Evolutionary conservation across 2,797 vertebrate genomes (phyloP), one percentile per base, ranked within the genome.

Genomic region (Coregonus sp.): DNA sequence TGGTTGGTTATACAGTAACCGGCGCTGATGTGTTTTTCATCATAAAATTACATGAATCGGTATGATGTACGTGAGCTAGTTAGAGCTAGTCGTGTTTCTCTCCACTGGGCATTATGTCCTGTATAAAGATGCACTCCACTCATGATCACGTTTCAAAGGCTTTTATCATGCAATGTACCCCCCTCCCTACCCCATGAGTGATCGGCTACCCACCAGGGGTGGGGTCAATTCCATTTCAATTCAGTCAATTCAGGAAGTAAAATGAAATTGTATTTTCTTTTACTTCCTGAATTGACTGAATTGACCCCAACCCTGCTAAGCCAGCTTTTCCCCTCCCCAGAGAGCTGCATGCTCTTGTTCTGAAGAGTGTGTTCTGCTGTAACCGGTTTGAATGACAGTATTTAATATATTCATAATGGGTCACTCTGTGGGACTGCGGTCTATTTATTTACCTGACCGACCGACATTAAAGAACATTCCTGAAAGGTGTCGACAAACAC

Each of bases 81-180:
- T 95, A 95, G 94, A 94, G 92, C 90, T 94, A 94, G 95, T 87
- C 88, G 87, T 90, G 86, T 92, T 95, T 93, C 90, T 47, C 40
- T 92, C 92, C 95, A 93, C 94, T 89, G 92, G 93, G 93, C 40
- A 92, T 92, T 80, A 74, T 91, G 93, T 94, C 90, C 90, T 92
- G 89, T 94, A 89, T 80, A 86, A 91, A 86, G 94, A 92, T 93
- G 93, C 95, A 95, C 95, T 95, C 93, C 95, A 95, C 95, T 95
- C 93, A 92, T 86, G 87, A 92, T 93, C 94, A 94, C 91, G 86
- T 93, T 92, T 94, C 90, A 81, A 86, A 89, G 85, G 93, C 93
- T 95, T 94, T 91, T 90, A 89, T 94, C 94, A 91, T 92, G 92
- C 92, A 92, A 88, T 92, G 93, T 96, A 93, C 92, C 86, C 80